A percentile compares a stretch with the other conserved stretches of the same genome.
Evolutionary conservation across 2,888 invertebrate species (phyloP).

Genomic region (Epirrhoe tristata): DNA sequence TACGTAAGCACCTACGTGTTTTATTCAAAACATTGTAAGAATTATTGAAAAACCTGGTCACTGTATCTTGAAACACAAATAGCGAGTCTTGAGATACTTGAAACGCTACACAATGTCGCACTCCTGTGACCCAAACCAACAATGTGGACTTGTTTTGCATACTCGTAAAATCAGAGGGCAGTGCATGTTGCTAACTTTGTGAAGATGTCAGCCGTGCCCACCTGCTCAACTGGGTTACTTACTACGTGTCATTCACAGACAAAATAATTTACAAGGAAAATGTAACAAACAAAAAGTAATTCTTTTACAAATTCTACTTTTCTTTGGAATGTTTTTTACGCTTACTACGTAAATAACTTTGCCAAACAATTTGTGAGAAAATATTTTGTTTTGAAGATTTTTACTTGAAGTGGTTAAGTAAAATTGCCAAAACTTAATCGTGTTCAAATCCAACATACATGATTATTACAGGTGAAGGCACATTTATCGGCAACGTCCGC

Average conservation of each 20-base stretch:
- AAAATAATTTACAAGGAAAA: constrained; percentile 12
- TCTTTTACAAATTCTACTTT: constrained; percentile 6
- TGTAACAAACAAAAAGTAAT: constrained; percentile 6
- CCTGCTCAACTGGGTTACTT: constrained; percentile 12
- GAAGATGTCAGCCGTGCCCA: constrained; percentile 12
- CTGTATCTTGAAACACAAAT: not conserved
- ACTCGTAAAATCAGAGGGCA: constrained; percentile 36
- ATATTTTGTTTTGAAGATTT: not conserved
- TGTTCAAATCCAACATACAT: too few relatives aligned
- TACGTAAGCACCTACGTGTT: not conserved
- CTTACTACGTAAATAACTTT: not conserved
- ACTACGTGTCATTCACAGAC: not conserved
- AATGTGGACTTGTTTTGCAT: constrained; percentile 40
- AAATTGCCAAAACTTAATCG: not conserved
- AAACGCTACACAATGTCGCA: not conserved
- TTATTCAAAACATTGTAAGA: not conserved
- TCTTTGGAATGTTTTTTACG: constrained; percentile 2
- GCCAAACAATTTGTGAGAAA: not conserved
- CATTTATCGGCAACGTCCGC: too few relatives aligned
- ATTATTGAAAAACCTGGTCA: not conserved
- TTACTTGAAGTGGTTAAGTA: not conserved
- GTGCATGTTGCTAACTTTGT: constrained; percentile 34
- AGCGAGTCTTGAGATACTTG: constrained; percentile 1
- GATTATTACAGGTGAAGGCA: too few relatives aligned
- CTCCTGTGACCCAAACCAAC: constrained; percentile 30